These are phyloP conservation scores for Zaprionus ornatus DNA, from an alignment of 1,140 invertebrate genomes.

Conservation along the genomic window DNA sequence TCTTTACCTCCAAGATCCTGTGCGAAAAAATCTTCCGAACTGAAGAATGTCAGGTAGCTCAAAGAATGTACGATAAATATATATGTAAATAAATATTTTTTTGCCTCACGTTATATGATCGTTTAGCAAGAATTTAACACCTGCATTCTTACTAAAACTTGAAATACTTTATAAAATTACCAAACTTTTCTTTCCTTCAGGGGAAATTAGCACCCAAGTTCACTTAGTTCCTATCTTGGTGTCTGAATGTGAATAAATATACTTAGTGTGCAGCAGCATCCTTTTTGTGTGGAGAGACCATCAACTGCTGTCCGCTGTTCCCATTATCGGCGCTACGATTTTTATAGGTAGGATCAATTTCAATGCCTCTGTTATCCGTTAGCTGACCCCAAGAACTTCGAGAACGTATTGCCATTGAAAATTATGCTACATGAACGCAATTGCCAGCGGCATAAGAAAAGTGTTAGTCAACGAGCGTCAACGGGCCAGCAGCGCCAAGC, in stretches of 20 bases:
- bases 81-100: not conserved
- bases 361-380: conserved; percentile 73
- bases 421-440: conserved; percentile 65
- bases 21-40: not conserved
- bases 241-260: no score
- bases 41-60: not conserved
- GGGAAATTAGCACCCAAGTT: not conserved
- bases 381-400: conserved; percentile 68
- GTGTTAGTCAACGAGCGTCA: conserved; percentile 64
- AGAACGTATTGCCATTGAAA: conserved; percentile 74
- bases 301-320: conserved; percentile 26
- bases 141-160: not conserved
- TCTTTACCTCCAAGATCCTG: not conserved
- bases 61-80: not conserved
- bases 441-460: conserved; percentile 64
- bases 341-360: conserved; percentile 70
- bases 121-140: not conserved
- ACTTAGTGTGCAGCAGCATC: no score
- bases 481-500: conserved; percentile 29
- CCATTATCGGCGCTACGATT: conserved; percentile 42
- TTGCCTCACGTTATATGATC: not conserved
- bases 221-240: not conserved
- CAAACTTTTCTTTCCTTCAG: not conserved
- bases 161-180: not conserved
- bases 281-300: not conserved